A percentile compares a stretch with the other conserved stretches of the same genome.
Conservation (phyloP, 2,797 vertebrate species). For the Antrozous pallidus region DNA sequence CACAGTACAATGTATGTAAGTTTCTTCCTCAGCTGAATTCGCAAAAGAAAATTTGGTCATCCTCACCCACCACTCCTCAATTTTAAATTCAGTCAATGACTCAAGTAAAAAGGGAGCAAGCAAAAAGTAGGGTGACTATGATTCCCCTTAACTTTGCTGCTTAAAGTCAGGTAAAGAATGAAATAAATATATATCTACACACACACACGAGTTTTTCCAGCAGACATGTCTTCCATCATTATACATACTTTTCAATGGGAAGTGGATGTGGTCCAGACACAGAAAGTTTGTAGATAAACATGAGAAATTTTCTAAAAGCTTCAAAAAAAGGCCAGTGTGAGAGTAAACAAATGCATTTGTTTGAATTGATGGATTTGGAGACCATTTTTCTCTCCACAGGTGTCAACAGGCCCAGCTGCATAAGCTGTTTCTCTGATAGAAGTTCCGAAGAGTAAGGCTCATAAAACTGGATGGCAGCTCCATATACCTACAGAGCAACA, state of each 20-base stretch:
- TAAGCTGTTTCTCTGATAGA: slow-evolving; percentile 93
- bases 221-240: not conserved
- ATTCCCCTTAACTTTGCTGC: not conserved
- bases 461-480: slow-evolving; percentile 98
- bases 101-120: not conserved
- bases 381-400: slow-evolving; percentile 92
- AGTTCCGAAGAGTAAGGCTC: slow-evolving; percentile 90
- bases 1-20: not conserved
- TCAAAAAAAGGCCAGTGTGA: slow-evolving; percentile 98
- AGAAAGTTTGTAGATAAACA: slow-evolving; percentile 97
- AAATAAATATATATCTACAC: not conserved
- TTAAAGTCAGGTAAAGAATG: not conserved
- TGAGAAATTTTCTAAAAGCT: slow-evolving; percentile 96
- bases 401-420: slow-evolving; percentile 93
- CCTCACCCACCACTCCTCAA: not conserved
- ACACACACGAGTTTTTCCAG: not conserved
- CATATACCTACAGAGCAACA: slow-evolving; percentile 90
- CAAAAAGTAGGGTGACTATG: not conserved
- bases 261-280: slow-evolving; percentile 95
- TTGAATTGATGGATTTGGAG: slow-evolving; percentile 92
- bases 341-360: slow-evolving; percentile 98
- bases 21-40: slow-evolving; percentile 18
- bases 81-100: slow-evolving; percentile 32
- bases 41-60: slow-evolving; percentile 18
- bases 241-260: slow-evolving; percentile 97